Percentiles rank a stretch among this genome's conserved stretches.
Evolutionary conservation across 2,113 vertebrate genomes (phyloP).

Genomic region (Hippopotamus amphibius): DNA sequence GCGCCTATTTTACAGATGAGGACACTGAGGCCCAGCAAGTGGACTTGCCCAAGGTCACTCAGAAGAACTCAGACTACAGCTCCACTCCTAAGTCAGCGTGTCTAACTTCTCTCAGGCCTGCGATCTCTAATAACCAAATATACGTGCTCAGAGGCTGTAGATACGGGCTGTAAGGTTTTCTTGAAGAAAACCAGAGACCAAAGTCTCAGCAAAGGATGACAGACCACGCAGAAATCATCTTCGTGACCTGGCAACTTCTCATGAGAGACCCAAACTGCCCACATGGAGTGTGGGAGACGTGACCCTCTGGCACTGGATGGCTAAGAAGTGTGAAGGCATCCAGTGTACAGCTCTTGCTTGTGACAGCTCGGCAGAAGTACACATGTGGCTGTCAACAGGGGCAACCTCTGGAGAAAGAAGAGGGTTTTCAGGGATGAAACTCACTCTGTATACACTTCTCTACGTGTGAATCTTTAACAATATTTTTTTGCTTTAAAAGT

Average conservation of each 20-base stretch:
- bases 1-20: neutral
- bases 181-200: slow-evolving; percentile 46
- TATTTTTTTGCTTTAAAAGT: neutral
- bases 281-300: neutral
- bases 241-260: neutral
- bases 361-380: neutral
- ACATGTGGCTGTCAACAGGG: neutral
- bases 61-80: neutral
- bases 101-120: neutral
- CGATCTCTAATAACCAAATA: neutral
- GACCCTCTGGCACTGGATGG: neutral
- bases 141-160: neutral
- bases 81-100: neutral
- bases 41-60: neutral
- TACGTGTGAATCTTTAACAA: neutral
- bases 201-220: neutral
- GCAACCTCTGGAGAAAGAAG: neutral
- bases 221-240: neutral
- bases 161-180: neutral
- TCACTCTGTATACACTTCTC: neutral
- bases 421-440: neutral
- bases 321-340: neutral
- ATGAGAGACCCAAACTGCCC: neutral
- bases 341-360: neutral
- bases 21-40: neutral